Evolutionary conservation across 2,797 vertebrate genomes (phyloP).

Genomic region (Vireo griseus): DNA sequence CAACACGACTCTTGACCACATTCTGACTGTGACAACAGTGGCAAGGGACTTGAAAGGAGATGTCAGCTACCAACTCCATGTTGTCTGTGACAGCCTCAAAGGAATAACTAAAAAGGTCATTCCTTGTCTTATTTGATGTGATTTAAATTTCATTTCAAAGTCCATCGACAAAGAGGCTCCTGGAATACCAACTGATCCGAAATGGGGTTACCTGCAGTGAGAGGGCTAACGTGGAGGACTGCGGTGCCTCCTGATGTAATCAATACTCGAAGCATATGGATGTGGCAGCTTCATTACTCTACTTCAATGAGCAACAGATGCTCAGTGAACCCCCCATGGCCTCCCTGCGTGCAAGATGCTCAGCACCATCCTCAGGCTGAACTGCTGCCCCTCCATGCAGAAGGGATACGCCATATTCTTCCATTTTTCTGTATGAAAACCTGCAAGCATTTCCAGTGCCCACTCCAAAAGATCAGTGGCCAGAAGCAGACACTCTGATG

Average conservation of each 20-base stretch:
- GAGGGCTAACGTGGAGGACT: not conserved
- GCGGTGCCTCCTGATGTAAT: not conserved
- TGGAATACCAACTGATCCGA: not conserved
- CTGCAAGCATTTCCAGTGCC: not conserved
- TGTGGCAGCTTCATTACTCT: conserved; percentile 13
- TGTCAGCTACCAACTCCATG: not conserved
- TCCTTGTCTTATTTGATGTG: not conserved
- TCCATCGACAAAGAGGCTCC: not conserved
- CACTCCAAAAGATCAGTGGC: not conserved
- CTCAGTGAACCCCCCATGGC: not conserved
- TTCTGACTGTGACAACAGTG: not conserved
- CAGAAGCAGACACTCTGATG: not conserved
- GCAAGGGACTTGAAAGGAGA: conserved; percentile 25
- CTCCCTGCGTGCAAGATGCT: not conserved
- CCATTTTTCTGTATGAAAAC: not conserved
- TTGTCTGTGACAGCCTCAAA: not conserved
- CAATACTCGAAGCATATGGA: not conserved
- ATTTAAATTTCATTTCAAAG: conserved; percentile 33
- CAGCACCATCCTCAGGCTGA: not conserved
- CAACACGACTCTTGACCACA: not conserved
- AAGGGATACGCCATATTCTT: not conserved
- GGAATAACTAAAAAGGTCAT: conserved; percentile 38
- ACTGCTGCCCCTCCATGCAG: not conserved
- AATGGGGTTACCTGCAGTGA: not conserved
- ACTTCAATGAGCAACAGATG: conserved; percentile 7